Conservation (phyloP, 2,113 vertebrate species). For the Salvelinus fontinalis region DNA sequence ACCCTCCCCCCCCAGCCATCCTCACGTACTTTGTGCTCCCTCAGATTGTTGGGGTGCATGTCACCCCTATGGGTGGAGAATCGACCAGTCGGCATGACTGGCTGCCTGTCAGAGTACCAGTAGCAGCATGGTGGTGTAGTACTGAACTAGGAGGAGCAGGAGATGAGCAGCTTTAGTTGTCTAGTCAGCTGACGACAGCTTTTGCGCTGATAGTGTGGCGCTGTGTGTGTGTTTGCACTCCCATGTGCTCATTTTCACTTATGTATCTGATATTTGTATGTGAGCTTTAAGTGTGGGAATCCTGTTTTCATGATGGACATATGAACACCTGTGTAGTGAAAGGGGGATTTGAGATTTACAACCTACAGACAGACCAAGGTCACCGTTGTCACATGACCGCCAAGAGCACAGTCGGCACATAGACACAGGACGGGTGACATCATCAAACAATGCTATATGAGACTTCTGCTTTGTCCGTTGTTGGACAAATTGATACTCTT, state of each 20-base stretch:
- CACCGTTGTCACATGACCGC: not conserved
- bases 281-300: not conserved
- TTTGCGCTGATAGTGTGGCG: no score
- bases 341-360: no score
- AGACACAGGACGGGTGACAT: slow-evolving; percentile 3
- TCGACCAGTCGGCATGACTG: no score
- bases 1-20: no score
- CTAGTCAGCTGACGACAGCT: not conserved
- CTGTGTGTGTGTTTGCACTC: not conserved
- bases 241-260: not conserved
- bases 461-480: not conserved
- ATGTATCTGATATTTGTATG: no score
- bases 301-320: not conserved
- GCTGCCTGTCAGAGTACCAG: no score
- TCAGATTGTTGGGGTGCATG: no score
- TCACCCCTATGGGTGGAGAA: no score
- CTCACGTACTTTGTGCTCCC: no score
- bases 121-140: no score
- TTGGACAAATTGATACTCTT: slow-evolving; percentile 5
- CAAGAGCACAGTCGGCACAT: not conserved
- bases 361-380: no score
- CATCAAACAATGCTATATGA: not conserved
- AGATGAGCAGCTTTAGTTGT: not conserved
- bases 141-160: not conserved
- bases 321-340: not conserved